phyloP scores from a whole-genome alignment of 2,113 vertebrate genomes.

The Rattus rattus region DNA sequence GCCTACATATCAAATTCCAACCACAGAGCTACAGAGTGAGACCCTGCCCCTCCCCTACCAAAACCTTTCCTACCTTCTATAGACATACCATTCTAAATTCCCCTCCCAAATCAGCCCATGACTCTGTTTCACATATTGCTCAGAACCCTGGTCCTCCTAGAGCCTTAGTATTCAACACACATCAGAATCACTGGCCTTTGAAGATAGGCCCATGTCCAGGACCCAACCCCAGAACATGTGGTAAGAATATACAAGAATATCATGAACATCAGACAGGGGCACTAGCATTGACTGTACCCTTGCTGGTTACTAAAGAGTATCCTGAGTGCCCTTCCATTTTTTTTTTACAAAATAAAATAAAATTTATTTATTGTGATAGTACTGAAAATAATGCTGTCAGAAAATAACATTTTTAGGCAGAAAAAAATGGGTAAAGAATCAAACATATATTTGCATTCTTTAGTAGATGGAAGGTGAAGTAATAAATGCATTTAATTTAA shows the following conservation, averaged over 20 bases:
- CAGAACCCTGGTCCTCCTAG: neutral
- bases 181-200: neutral
- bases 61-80: neutral
- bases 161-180: neutral
- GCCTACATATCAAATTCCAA: neutral
- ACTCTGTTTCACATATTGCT: conserved; percentile 23
- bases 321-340: neutral
- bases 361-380: neutral
- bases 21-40: neutral
- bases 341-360: neutral
- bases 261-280: neutral
- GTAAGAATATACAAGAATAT: neutral
- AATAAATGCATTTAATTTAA: neutral
- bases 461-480: neutral
- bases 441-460: too few species aligned
- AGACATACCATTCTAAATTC: neutral
- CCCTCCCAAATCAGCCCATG: neutral
- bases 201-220: neutral
- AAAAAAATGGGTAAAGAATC: too few species aligned
- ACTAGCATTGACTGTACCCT: neutral
- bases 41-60: neutral
- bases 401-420: neutral
- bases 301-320: neutral
- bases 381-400: neutral
- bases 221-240: neutral